Conservation (phyloP, 2,113 vertebrate genomes). For the Phodopus roborovskii region DNA sequence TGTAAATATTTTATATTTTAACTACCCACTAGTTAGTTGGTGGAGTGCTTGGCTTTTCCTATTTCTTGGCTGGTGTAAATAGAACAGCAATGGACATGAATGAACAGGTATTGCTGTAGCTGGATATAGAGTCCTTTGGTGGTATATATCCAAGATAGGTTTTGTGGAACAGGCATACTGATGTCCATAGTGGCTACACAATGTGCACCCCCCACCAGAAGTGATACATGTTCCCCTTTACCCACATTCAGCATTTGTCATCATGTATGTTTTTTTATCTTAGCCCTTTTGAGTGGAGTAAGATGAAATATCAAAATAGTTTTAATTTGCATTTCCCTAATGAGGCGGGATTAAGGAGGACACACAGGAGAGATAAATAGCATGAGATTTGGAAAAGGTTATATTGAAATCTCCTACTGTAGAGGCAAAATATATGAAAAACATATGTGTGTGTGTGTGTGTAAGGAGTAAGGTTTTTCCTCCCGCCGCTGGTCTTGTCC, state of each 20-base stretch:
- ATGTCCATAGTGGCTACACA: not conserved
- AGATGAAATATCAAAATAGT: not conserved
- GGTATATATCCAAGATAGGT: not conserved
- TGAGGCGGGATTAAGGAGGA: not conserved
- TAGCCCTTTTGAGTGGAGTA: not conserved
- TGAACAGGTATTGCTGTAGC: not conserved
- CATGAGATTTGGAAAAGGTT: not conserved
- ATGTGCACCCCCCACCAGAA: not conserved
- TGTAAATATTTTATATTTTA: not conserved
- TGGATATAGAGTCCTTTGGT: not conserved
- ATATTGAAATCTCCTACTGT: not conserved
- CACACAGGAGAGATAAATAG: too few species aligned
- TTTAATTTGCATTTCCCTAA: not conserved
- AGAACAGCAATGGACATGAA: not conserved
- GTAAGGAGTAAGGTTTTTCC: too few species aligned
- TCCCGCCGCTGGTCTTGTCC: too few species aligned
- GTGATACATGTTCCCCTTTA: not conserved
- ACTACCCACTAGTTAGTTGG: too few species aligned
- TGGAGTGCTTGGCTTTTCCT: not conserved
- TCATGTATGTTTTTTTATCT: not conserved
- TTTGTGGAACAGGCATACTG: not conserved
- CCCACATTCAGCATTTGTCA: not conserved
- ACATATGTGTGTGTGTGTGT: too few species aligned
- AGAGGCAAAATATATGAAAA: not conserved
- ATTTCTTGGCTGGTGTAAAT: not conserved